A percentile compares a stretch with the other conserved stretches of the same genome.
These are phyloP conservation scores for Zonotrichia albicollis DNA, from an alignment of 2,797 vertebrate species.

Conservation along the genomic window DNA sequence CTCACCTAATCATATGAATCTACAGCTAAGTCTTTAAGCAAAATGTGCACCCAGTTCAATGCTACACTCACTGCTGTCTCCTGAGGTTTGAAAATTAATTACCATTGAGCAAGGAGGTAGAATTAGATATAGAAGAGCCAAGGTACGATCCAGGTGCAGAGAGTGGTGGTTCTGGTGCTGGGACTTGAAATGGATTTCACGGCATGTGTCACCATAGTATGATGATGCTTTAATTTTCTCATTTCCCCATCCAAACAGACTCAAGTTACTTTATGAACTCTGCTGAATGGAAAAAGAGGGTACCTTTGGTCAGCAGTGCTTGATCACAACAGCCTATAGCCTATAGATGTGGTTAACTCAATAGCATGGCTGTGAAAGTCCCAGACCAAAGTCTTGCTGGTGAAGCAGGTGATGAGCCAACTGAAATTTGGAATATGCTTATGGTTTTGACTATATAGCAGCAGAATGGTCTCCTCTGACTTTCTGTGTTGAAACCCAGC, in stretches of 20 bases:
- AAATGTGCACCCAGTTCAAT: neutral
- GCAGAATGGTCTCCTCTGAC: neutral
- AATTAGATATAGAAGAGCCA: neutral
- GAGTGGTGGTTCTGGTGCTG: neutral
- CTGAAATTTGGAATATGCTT: neutral
- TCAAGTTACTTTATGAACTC: neutral
- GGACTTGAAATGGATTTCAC: neutral
- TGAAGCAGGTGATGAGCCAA: constrained; percentile 1
- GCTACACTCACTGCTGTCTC: neutral
- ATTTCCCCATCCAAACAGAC: neutral
- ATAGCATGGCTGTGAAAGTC: neutral
- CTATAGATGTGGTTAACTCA: neutral
- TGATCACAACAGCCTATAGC: neutral
- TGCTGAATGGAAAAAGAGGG: neutral
- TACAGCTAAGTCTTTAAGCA: neutral
- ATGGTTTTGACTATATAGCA: neutral
- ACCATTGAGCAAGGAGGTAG: neutral
- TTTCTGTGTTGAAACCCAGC: neutral
- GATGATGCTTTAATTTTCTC: neutral
- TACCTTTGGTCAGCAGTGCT: neutral
- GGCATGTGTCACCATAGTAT: neutral
- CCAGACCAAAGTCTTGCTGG: neutral
- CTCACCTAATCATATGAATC: neutral
- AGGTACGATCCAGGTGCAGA: neutral
- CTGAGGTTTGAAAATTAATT: neutral